phyloP scores from a whole-genome alignment of 1,140 invertebrate species.

The Parapsyche elsis region DNA sequence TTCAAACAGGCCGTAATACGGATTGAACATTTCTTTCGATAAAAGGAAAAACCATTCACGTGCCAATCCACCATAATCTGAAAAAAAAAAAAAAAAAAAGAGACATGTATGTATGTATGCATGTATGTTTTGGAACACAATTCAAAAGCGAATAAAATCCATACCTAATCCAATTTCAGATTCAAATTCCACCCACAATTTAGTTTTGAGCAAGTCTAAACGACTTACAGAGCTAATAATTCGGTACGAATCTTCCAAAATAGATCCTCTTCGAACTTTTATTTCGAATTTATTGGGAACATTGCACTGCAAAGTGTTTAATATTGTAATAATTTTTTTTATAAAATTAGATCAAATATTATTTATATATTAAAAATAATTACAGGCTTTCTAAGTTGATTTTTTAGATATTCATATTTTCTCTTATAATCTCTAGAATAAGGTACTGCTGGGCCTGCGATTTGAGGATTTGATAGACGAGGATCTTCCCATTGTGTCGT shows the following conservation, averaged over 20 bases:
- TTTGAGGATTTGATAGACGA: slow-evolving; percentile 93
- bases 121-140: neutral
- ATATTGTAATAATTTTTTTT: slow-evolving; percentile 53
- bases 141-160: slow-evolving; percentile 42
- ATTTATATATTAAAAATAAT: slow-evolving; percentile 61
- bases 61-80: slow-evolving; percentile 96
- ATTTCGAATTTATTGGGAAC: slow-evolving; percentile 99
- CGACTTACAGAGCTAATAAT: slow-evolving; percentile 87
- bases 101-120: too few species aligned
- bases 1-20: slow-evolving; percentile 98
- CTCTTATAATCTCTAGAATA: slow-evolving; percentile 98
- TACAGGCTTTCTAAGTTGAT: slow-evolving; percentile 94
- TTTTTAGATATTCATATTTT: slow-evolving; percentile 98
- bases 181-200: slow-evolving; percentile 99
- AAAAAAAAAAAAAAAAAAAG: slow-evolving; percentile 35
- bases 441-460: slow-evolving; percentile 96
- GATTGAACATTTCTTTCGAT: slow-evolving; percentile 99
- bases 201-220: slow-evolving; percentile 92
- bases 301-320: slow-evolving; percentile 84
- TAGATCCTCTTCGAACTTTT: slow-evolving; percentile 88
- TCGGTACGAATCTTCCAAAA: slow-evolving; percentile 96
- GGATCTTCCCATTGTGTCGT: slow-evolving; percentile 99
- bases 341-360: neutral
- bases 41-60: slow-evolving; percentile 99
- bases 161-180: slow-evolving; percentile 88